These are phyloP conservation scores for Antrozous pallidus DNA, from an alignment of 2,797 vertebrate species.

Conservation along the genomic window DNA sequence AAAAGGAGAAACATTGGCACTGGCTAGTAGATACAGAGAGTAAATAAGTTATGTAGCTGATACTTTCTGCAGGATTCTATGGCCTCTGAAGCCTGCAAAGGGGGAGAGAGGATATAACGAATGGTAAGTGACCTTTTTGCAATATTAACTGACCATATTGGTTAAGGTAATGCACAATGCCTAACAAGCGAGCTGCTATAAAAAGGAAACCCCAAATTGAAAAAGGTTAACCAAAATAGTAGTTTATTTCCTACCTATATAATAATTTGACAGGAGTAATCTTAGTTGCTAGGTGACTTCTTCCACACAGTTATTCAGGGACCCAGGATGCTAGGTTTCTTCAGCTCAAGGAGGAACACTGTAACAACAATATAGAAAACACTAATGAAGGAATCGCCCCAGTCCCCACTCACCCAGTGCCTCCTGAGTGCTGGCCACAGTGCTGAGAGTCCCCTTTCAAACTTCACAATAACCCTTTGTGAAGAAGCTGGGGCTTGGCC, in stretches of 20 bases:
- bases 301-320: neutral
- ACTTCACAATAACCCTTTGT: neutral
- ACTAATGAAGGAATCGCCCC: neutral
- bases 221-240: neutral
- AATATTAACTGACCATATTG: neutral
- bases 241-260: neutral
- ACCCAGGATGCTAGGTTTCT: neutral
- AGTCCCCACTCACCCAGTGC: accelerated
- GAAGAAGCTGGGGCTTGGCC: neutral
- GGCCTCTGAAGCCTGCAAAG: neutral
- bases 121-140: neutral
- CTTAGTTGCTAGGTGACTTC: neutral
- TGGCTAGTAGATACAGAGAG: neutral
- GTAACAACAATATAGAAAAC: neutral
- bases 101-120: neutral
- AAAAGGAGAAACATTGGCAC: neutral
- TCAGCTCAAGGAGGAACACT: neutral
- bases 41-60: neutral
- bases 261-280: neutral
- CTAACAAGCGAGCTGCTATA: neutral
- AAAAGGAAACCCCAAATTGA: neutral
- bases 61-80: neutral
- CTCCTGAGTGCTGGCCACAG: neutral
- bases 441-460: neutral
- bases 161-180: neutral